Base-by-base conservation (phyloP, 2,888 invertebrate species). In the Xiphydria camelus region DNA sequence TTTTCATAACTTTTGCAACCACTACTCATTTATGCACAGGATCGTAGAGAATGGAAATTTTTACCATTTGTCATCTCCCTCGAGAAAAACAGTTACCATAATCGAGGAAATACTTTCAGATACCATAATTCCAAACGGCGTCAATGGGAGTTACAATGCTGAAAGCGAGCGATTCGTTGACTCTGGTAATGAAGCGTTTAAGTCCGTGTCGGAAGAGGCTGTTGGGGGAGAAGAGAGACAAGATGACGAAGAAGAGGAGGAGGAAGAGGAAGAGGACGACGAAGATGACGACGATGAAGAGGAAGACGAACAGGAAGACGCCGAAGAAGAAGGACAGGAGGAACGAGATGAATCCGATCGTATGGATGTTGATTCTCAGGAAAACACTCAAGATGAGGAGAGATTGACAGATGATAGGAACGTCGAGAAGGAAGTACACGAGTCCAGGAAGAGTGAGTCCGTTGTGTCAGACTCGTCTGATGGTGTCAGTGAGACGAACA, bases 401-500 rank as follows among this genome's bases (percentile, higher is more conserved):
- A 37, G 21, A 45, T 45, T 32, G 14, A 50, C 37, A 18, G 49
- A 57, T 41, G 57, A 49, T 44, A 23, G 41, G 51, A 31, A 60
- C 19, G 43, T 5, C 10, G 26, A 20, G 19, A 43, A 40, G 26
- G 43, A 26, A 45, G 12, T 44, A 17, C 47, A 42, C 31, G 57
- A 65, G 38, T 53, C 59, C 4, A 59, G 63, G 36, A n/a, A n/a
- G n/a, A n/a, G n/a, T n/a, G n/a, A n/a, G n/a, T n/a, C n/a, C n/a
- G n/a, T n/a, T n/a, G 23, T 52, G 33, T 53, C 55, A 4, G 54
- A 58, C 41, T 55, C 59, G 9, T 47, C 53, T 6, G 60, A 59
- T 15, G 77, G 77, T 54, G 77, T 77, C 31, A 79, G 81, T 70
- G 83, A 83, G 59, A 80, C 80, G 53, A 72, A 84, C 77, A 63